Conservation (phyloP, 1,140 invertebrate genomes). For the Conus betulinus region DNA sequence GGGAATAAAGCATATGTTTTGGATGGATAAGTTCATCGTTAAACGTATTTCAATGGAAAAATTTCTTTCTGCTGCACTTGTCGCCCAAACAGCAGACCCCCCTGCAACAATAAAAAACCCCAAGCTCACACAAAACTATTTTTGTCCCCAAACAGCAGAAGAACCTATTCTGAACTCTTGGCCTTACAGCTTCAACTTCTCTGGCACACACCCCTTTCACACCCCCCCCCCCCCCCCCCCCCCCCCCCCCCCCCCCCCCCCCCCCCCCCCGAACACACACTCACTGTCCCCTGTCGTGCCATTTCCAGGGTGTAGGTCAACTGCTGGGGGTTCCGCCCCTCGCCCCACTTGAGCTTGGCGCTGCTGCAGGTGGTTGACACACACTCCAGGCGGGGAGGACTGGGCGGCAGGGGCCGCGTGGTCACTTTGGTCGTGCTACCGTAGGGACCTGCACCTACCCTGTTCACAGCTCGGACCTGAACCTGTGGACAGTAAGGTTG, state of each 20-base stretch:
- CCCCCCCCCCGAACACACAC: too few species aligned
- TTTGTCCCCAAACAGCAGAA: too few species aligned
- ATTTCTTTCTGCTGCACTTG: too few species aligned
- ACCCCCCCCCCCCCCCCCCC: too few species aligned
- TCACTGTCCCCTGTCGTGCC: conserved; percentile 59
- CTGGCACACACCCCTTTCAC: background rate
- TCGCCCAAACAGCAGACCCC: too few species aligned
- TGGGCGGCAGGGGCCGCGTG: conserved; percentile 86
- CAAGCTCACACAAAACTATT: too few species aligned
- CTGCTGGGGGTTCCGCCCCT: conserved; percentile 81
- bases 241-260: conserved; percentile 83
- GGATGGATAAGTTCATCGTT: too few species aligned
- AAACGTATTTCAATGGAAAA: too few species aligned
- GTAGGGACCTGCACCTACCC: conserved; percentile 85
- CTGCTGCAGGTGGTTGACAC: conserved; percentile 85
- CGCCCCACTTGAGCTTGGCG: conserved; percentile 91
- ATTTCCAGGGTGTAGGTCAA: conserved; percentile 86
- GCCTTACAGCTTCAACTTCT: conserved; percentile 62
- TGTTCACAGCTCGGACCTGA: conserved; percentile 82
- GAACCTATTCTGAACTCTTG: too few species aligned
- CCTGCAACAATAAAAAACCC: too few species aligned
- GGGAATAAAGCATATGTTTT: too few species aligned
- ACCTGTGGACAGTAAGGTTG: conserved; percentile 46
- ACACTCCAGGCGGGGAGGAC: conserved; percentile 85
- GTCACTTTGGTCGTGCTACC: conserved; percentile 83